Percentiles rank a stretch among this genome's conserved stretches.
phyloP scores from a whole-genome alignment of 2,797 vertebrate species.

The Manis crassicaudata region DNA sequence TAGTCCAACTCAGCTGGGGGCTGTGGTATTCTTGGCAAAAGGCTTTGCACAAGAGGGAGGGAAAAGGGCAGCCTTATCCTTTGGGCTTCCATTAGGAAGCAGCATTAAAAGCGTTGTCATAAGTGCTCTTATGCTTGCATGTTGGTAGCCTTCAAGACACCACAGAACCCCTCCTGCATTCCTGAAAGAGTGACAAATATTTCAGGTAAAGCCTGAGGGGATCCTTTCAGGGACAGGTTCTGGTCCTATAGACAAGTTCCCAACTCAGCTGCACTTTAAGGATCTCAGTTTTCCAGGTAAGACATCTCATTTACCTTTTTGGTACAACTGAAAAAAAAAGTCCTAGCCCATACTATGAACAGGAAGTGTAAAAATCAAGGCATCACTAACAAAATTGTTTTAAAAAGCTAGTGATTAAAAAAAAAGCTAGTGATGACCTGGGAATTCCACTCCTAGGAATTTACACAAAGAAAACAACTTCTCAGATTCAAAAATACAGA shows the following conservation, averaged over 20 bases:
- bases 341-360: neutral
- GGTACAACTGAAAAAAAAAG: neutral
- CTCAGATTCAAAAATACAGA: too few relatives aligned
- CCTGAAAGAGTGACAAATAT: neutral
- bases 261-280: neutral
- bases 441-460: too few relatives aligned
- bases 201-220: neutral
- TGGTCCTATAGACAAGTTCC: neutral
- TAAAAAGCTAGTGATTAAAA: neutral
- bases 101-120: neutral
- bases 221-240: conserved; percentile 5
- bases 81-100: neutral
- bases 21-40: conserved; percentile 45
- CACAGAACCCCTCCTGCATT: neutral
- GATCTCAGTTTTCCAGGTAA: neutral
- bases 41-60: conserved; percentile 16
- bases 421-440: neutral
- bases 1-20: neutral
- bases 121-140: neutral
- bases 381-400: neutral
- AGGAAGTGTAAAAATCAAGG: conserved; percentile 16
- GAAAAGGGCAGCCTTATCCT: neutral
- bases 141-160: neutral
- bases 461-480: too few relatives aligned
- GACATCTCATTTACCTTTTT: neutral